These are phyloP conservation scores for Scyliorhinus canicula DNA, from an alignment of 2,797 vertebrate species.

Conservation along the genomic window DNA sequence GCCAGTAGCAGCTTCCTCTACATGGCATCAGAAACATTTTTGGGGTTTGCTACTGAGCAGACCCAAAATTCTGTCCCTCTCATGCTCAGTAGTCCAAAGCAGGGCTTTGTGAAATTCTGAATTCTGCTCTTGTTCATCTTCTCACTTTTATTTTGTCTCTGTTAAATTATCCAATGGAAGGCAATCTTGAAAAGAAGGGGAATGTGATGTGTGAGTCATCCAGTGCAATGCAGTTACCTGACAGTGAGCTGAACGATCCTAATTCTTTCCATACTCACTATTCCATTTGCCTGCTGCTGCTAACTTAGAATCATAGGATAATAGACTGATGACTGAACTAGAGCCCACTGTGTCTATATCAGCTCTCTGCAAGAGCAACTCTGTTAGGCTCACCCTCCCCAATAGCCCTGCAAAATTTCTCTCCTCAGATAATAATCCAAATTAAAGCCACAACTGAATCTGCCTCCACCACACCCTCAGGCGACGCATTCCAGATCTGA, in stretches of 20 bases:
- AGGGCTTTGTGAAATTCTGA: not conserved
- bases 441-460: not conserved
- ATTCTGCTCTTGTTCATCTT: not conserved
- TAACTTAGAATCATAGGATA: not conserved
- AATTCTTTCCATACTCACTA: not conserved
- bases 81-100: not conserved
- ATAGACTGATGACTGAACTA: not conserved
- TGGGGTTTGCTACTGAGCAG: not conserved
- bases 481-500: not conserved
- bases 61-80: not conserved
- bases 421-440: not conserved
- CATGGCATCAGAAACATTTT: not conserved
- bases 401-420: not conserved
- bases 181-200: not conserved
- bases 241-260: not conserved
- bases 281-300: not conserved
- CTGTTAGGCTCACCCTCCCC: not conserved
- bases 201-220: not conserved
- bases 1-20: not conserved
- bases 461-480: too few relatives aligned
- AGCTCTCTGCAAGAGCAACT: not conserved
- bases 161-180: not conserved
- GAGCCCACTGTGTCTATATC: not conserved
- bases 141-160: not conserved
- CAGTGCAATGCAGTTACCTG: not conserved